Percentiles rank a stretch among this genome's conserved stretches.
phyloP scores from a whole-genome alignment of 1,140 invertebrate species.

The Pachypsylla venusta region DNA sequence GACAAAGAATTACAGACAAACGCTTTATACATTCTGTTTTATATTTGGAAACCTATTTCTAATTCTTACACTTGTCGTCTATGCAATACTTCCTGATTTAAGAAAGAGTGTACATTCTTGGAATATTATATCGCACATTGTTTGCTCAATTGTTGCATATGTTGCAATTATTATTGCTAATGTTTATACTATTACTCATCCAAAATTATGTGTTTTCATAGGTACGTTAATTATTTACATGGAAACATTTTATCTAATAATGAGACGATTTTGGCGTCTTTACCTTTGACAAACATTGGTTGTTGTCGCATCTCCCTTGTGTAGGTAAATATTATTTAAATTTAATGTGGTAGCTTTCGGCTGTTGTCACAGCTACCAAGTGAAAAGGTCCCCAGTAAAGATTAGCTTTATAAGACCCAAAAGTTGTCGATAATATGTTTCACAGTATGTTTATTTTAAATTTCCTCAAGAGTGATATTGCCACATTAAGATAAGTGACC shows the following conservation, averaged over 20 bases:
- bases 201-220: neutral
- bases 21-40: slow-evolving; percentile 18
- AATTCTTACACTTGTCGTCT: slow-evolving; percentile 19
- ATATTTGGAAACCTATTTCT: slow-evolving; percentile 19
- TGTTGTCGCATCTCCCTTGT: no score
- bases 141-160: slow-evolving; percentile 18
- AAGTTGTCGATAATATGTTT: no score
- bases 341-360: no score
- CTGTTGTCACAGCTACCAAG: no score
- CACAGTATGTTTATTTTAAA: no score
- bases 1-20: neutral
- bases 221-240: neutral
- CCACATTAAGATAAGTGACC: no score
- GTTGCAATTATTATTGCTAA: slow-evolving; percentile 10
- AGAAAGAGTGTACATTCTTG: slow-evolving; percentile 18
- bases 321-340: no score
- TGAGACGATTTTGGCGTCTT: no score
- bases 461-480: no score
- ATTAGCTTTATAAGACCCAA: no score
- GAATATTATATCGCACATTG: slow-evolving; percentile 19
- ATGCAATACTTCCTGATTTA: slow-evolving; percentile 20
- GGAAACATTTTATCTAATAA: slow-evolving; percentile 2
- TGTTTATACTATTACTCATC: neutral
- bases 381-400: no score
- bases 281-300: no score